A percentile compares a stretch with the other conserved stretches of the same genome.
Conservation (phyloP, 1,140 invertebrate genomes). For the Drosophila grimshawi region DNA sequence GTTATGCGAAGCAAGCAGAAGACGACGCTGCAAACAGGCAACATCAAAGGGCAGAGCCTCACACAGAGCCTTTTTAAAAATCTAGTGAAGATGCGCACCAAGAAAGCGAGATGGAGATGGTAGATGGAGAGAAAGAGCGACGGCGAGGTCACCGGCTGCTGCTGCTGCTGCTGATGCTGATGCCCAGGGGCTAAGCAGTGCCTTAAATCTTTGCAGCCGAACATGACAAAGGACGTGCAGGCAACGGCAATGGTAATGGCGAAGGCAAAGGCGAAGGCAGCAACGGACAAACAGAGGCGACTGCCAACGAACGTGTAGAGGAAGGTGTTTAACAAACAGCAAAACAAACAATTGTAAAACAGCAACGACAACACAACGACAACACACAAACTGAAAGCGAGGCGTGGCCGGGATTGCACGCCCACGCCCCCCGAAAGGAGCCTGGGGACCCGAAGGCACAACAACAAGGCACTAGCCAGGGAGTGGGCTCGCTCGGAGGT, state of each 20-base stretch:
- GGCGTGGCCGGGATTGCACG: constrained; percentile 65
- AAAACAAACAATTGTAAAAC: constrained; percentile 82
- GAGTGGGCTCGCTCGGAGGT: constrained; percentile 31
- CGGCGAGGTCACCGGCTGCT: constrained; percentile 35
- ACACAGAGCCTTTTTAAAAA: constrained; percentile 47
- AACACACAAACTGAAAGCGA: constrained; percentile 22
- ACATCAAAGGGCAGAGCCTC: constrained; percentile 71
- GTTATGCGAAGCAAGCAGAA: constrained; percentile 73
- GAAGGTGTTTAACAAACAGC: constrained; percentile 84
- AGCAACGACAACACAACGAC: constrained; percentile 50
- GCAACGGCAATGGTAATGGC: constrained; percentile 1
- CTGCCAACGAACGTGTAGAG: constrained; percentile 72
- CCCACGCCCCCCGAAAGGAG: constrained; percentile 48
- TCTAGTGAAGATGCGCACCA: constrained; percentile 45
- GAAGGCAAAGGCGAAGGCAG: not conserved
- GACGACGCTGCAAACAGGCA: constrained; percentile 54
- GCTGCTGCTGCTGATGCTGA: constrained; percentile 10
- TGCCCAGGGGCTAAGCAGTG: constrained; percentile 46
- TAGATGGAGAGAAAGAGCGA: constrained; percentile 25
- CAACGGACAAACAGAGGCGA: constrained; percentile 58
- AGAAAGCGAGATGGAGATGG: constrained; percentile 24
- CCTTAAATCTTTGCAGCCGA: constrained; percentile 76
- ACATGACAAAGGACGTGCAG: constrained; percentile 82
- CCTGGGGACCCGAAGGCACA: not conserved
- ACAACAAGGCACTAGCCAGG: constrained; percentile 12